phyloP scores from a whole-genome alignment of 2,797 vertebrate genomes.

The Phyllotis vaccarum region DNA sequence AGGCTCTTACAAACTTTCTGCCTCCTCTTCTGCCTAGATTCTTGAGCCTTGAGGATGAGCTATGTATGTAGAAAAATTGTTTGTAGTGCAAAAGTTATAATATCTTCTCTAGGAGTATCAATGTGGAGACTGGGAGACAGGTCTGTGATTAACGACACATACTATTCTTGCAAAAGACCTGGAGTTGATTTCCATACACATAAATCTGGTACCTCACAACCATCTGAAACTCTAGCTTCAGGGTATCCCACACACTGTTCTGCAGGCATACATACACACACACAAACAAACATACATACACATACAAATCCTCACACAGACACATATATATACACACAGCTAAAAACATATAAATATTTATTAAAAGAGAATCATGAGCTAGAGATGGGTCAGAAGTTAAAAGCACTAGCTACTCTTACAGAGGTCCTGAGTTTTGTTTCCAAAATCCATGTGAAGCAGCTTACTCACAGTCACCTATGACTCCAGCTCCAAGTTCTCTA shows the following conservation, averaged over 20 bases:
- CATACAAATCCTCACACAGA: not conserved
- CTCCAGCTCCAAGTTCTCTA: not conserved
- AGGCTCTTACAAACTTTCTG: too few relatives aligned
- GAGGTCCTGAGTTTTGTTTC: not conserved
- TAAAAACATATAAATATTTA: not conserved
- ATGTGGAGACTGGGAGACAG: not conserved
- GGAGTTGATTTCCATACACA: not conserved
- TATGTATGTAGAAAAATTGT: not conserved
- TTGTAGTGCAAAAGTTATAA: constrained; percentile 5
- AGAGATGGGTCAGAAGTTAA: not conserved
- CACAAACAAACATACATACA: not conserved
- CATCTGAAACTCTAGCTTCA: not conserved
- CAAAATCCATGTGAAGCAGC: not conserved
- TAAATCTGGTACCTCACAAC: not conserved
- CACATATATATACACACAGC: not conserved
- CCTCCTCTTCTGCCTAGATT: too few relatives aligned
- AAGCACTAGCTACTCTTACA: not conserved
- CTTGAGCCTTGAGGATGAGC: too few relatives aligned
- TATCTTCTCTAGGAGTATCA: constrained; percentile 16
- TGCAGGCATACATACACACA: not conserved
- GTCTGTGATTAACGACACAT: not conserved
- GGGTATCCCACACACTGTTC: not conserved
- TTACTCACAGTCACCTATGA: not conserved
- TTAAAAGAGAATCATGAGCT: not conserved
- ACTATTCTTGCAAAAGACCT: not conserved